Percentiles rank a stretch among this genome's conserved stretches.
Conservation (phyloP, 1,140 invertebrate genomes). For the Anastrepha obliqua region DNA sequence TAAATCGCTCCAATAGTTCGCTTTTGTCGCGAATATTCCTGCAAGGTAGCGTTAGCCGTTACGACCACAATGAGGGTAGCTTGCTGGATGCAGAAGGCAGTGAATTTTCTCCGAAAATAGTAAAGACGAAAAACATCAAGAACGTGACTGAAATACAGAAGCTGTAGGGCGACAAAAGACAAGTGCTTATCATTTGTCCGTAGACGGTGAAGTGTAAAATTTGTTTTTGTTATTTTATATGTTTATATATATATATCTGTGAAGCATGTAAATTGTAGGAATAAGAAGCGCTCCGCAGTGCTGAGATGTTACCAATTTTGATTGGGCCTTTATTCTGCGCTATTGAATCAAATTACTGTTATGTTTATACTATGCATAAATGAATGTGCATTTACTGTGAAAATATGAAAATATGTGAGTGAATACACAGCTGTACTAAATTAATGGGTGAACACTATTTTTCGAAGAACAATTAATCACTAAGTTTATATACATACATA, state of each 20-base stretch:
- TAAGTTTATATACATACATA: slow-evolving; percentile 15
- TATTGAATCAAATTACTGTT: not conserved
- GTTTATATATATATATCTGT: slow-evolving; percentile 21
- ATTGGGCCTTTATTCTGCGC: not conserved
- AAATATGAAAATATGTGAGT: not conserved
- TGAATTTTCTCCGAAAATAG: slow-evolving; percentile 61
- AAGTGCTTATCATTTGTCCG: not conserved
- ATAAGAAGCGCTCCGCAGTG: not conserved
- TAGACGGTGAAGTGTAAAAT: slow-evolving; percentile 7
- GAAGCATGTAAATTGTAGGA: slow-evolving; percentile 5
- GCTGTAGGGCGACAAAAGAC: slow-evolving; percentile 52
- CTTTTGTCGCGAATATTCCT: slow-evolving; percentile 68
- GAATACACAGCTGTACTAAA: not conserved
- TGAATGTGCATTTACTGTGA: slow-evolving; percentile 13
- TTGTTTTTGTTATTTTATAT: slow-evolving; percentile 37
- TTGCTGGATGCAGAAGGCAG: slow-evolving; percentile 62
- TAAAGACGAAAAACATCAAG: slow-evolving; percentile 66
- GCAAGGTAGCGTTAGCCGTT: slow-evolving; percentile 53
- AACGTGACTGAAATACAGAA: slow-evolving; percentile 72
- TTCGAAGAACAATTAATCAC: slow-evolving; percentile 10
- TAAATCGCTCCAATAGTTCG: slow-evolving; percentile 68
- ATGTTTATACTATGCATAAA: not conserved
- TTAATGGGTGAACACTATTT: not conserved
- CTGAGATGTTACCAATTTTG: not conserved
- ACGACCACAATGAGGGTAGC: slow-evolving; percentile 65